Evolutionary conservation across 2,888 invertebrate species (phyloP).

Genomic region (Willowsia nigromaculata): DNA sequence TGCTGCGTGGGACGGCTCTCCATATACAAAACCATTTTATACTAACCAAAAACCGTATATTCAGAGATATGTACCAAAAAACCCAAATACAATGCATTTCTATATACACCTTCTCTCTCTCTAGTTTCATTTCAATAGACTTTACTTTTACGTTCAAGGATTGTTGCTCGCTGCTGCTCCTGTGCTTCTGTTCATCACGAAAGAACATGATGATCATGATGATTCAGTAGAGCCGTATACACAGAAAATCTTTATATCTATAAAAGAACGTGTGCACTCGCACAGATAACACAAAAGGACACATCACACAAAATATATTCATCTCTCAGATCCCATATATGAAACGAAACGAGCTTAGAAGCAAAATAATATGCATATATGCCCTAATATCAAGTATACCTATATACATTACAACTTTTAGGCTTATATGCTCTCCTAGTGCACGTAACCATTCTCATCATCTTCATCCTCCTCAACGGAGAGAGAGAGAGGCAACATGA

Average conservation of each 20-base stretch:
- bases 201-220: neutral
- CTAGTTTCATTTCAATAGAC: conserved; percentile 31
- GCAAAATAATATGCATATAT: too few species aligned
- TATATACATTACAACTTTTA: neutral
- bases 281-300: conserved; percentile 62
- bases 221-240: neutral
- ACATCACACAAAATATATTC: neutral
- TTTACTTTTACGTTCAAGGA: conserved; percentile 59
- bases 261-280: conserved; percentile 45
- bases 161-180: conserved; percentile 31
- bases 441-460: conserved; percentile 50
- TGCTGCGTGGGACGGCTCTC: conserved; percentile 48
- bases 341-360: too few species aligned
- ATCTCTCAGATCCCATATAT: neutral
- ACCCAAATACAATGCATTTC: neutral
- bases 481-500: neutral
- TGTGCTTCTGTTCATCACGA: neutral
- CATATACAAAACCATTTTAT: neutral
- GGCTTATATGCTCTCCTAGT: neutral
- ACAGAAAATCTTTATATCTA: neutral
- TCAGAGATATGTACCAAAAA: neutral
- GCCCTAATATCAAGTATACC: too few species aligned
- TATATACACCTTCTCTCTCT: neutral
- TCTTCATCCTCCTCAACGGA: conserved; percentile 5
- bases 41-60: neutral